Conservation (phyloP, 2,888 invertebrate species). For the Agrochola litura region DNA sequence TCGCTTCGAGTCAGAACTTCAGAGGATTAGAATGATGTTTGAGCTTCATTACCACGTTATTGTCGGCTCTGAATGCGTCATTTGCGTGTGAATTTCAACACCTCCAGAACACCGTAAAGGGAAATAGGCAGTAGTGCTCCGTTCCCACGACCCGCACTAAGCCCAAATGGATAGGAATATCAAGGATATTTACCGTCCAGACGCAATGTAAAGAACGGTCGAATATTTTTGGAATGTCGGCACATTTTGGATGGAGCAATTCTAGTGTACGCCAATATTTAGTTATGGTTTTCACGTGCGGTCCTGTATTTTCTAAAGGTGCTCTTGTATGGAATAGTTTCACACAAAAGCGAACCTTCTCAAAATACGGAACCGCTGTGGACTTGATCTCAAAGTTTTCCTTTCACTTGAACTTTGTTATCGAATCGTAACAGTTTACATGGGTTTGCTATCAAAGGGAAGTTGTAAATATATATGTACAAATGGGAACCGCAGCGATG, state of each 20-base stretch:
- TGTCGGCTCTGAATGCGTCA: conserved; percentile 58
- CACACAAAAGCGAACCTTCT: conserved; percentile 50
- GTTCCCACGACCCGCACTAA: conserved; percentile 28
- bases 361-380: conserved; percentile 36
- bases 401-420: conserved; percentile 62
- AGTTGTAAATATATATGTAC: conserved; percentile 56
- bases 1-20: conserved; percentile 28
- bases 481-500: conserved; percentile 44
- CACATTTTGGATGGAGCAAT: conserved; percentile 44
- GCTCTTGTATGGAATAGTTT: conserved; percentile 43
- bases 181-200: conserved; percentile 38
- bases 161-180: conserved; percentile 56
- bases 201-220: conserved; percentile 50
- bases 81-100: conserved; percentile 63
- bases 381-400: conserved; percentile 60
- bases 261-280: conserved; percentile 53
- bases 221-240: conserved; percentile 59
- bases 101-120: conserved; percentile 44
- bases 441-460: conserved; percentile 60
- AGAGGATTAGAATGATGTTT: conserved; percentile 52
- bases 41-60: conserved; percentile 50
- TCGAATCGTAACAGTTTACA: conserved; percentile 57
- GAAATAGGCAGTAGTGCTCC: conserved; percentile 37
- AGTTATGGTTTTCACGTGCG: conserved; percentile 43
- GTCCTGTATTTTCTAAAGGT: conserved; percentile 37